Percentiles rank a stretch among this genome's conserved stretches.
phyloP scores from a whole-genome alignment of 1,140 invertebrate genomes.

The Bombus turneri region DNA sequence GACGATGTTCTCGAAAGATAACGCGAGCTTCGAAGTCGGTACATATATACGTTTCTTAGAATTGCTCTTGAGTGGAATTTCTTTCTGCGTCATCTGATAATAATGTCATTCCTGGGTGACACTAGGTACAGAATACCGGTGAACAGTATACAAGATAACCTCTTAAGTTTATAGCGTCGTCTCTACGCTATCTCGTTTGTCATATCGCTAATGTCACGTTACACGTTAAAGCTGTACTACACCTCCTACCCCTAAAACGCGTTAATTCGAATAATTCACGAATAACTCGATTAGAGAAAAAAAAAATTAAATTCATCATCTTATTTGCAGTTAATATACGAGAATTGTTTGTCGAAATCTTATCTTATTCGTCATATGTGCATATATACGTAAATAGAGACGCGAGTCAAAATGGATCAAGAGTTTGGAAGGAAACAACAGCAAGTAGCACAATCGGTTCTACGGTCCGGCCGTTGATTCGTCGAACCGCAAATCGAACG shows the following conservation, averaged over 20 bases:
- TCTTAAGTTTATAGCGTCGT: not conserved
- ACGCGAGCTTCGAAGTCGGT: too few species aligned
- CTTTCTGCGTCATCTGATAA: not conserved
- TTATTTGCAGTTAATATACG: too few species aligned
- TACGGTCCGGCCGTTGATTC: not conserved
- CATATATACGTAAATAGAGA: not conserved
- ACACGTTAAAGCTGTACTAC: not conserved
- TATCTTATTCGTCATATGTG: too few species aligned
- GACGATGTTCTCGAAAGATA: not conserved
- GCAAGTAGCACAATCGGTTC: not conserved
- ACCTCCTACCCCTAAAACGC: not conserved
- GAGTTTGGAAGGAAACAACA: not conserved
- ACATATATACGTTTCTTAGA: too few species aligned
- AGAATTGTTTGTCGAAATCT: too few species aligned
- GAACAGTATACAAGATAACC: not conserved
- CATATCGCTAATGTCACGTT: not conserved
- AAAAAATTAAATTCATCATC: not conserved
- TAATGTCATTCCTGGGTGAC: not conserved
- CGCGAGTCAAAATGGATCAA: not conserved
- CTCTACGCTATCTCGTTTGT: not conserved
- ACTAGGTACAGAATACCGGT: not conserved
- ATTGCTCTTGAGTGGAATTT: not conserved
- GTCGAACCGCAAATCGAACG: not conserved
- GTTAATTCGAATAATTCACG: not conserved
- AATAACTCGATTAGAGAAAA: too few species aligned